A percentile compares a stretch with the other conserved stretches of the same genome.
phyloP scores from a whole-genome alignment of 2,888 invertebrate species.

The Capitulum mitella region DNA sequence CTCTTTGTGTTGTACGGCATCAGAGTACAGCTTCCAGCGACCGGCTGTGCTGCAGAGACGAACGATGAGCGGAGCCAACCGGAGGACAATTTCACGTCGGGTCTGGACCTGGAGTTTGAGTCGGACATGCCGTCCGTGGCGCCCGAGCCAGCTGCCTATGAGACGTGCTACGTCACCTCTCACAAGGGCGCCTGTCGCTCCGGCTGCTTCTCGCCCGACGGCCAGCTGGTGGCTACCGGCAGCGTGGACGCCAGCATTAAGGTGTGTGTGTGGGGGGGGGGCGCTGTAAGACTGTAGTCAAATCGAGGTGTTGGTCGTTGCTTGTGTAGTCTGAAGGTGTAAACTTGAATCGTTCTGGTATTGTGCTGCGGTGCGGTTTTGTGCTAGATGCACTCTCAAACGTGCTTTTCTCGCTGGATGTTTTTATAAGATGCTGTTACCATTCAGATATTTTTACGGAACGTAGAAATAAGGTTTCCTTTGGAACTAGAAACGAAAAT shows the following conservation, averaged over 20 bases:
- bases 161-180: slow-evolving; percentile 97
- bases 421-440: too few relatives aligned
- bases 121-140: slow-evolving; percentile 88
- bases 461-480: too few relatives aligned
- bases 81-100: slow-evolving; percentile 49
- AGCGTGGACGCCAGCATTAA: slow-evolving; percentile 98
- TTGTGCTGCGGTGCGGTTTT: not conserved
- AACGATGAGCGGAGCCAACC: slow-evolving; percentile 49
- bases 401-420: too few relatives aligned
- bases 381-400: too few relatives aligned
- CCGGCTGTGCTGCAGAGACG: slow-evolving; percentile 46
- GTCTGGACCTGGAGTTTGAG: slow-evolving; percentile 88
- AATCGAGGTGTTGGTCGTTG: not conserved
- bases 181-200: slow-evolving; percentile 79
- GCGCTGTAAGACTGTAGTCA: too few relatives aligned
- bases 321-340: too few relatives aligned
- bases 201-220: slow-evolving; percentile 91
- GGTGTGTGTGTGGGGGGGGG: too few relatives aligned
- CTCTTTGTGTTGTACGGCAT: too few relatives aligned
- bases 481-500: too few relatives aligned
- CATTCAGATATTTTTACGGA: too few relatives aligned
- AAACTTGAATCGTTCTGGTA: not conserved
- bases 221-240: slow-evolving; percentile 93
- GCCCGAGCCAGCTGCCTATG: slow-evolving; percentile 94
- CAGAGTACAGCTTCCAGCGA: too few relatives aligned